phyloP scores from a whole-genome alignment of 2,113 vertebrate genomes.

The Morone saxatilis region DNA sequence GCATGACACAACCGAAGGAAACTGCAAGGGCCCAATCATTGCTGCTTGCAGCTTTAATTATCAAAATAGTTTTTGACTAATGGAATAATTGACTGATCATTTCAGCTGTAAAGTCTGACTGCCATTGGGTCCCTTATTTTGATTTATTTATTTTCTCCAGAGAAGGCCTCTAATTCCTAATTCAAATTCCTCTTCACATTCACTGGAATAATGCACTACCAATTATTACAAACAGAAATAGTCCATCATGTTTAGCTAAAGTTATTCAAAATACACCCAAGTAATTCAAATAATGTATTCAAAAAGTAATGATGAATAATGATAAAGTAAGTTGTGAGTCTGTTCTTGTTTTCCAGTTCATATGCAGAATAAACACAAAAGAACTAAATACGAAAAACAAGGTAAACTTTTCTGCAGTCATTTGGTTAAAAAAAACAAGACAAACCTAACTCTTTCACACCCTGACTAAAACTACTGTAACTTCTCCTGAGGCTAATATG shows the following conservation, averaged over 20 bases:
- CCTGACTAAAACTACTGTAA: background rate
- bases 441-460: background rate
- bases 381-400: background rate
- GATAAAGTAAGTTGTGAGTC: conserved; percentile 8
- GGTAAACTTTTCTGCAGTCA: background rate
- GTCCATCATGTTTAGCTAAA: background rate
- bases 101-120: background rate
- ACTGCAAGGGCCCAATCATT: too few species aligned
- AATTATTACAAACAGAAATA: background rate
- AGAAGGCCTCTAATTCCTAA: too few species aligned
- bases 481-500: conserved; percentile 18
- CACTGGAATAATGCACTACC: background rate
- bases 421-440: background rate
- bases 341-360: background rate
- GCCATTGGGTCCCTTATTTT: background rate
- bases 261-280: background rate
- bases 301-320: conserved; percentile 22
- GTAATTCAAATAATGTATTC: background rate
- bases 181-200: background rate
- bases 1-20: too few species aligned
- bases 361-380: background rate
- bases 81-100: background rate
- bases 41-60: background rate
- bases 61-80: background rate
- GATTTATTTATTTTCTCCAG: background rate